phyloP scores from a whole-genome alignment of 2,888 invertebrate genomes.

The Drosophila mercatorum region DNA sequence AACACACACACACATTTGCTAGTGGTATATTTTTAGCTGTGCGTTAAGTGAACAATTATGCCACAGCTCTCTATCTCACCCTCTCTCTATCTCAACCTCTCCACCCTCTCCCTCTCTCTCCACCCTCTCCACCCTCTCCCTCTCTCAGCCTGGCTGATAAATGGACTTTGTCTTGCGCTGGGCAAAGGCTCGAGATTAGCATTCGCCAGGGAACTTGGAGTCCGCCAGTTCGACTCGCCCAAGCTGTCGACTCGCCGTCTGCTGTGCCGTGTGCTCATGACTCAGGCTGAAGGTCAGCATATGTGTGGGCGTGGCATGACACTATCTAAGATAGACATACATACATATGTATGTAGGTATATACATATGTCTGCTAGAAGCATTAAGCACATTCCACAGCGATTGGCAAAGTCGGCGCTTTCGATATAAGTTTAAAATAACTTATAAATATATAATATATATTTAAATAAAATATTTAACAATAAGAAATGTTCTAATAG shows the following conservation, averaged over 20 bases:
- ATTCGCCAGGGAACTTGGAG: conserved; percentile 29
- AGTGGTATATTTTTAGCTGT: conserved; percentile 71
- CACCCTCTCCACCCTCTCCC: neutral
- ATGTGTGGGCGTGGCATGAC: conserved; percentile 26
- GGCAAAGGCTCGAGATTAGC: conserved; percentile 66
- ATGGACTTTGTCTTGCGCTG: conserved; percentile 64
- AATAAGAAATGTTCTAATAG: too few species aligned
- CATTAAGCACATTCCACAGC: neutral
- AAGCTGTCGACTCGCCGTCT: conserved; percentile 63
- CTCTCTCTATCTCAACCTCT: neutral
- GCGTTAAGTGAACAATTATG: conserved; percentile 78
- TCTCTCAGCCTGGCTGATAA: conserved; percentile 60
- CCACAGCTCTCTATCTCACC: conserved; percentile 29
- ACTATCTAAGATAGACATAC: neutral
- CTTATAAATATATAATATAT: neutral
- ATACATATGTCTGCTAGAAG: neutral
- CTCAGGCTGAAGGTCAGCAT: conserved; percentile 51
- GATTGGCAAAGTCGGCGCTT: neutral
- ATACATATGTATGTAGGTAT: neutral
- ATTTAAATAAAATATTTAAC: neutral
- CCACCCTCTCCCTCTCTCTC: neutral
- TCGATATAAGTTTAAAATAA: too few species aligned
- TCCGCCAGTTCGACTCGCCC: too few species aligned
- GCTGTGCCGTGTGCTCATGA: conserved; percentile 42
- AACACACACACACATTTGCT: conserved; percentile 27